A percentile compares a stretch with the other conserved stretches of the same genome.
phyloP scores from a whole-genome alignment of 2,888 invertebrate genomes.

The Noctua comes region DNA sequence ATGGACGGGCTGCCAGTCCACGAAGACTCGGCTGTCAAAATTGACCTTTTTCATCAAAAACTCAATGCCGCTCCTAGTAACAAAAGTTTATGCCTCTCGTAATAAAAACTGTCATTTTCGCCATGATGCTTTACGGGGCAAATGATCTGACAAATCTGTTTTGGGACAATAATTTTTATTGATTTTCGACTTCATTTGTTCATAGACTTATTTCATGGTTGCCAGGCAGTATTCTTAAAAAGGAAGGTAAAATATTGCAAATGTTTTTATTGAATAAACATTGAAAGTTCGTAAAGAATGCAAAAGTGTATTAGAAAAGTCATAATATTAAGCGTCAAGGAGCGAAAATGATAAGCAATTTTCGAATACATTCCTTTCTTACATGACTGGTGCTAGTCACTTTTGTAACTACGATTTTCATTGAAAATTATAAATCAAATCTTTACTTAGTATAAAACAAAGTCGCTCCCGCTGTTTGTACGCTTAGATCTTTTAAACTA shows the following conservation, averaged over 20 bases:
- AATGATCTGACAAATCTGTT: constrained; percentile 4
- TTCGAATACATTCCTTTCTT: no score
- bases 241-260: background rate
- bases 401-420: no score
- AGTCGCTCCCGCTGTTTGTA: no score
- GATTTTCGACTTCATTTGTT: background rate
- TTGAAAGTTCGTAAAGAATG: no score
- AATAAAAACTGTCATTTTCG: constrained; percentile 45
- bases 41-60: constrained; percentile 51
- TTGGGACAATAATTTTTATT: background rate
- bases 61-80: constrained; percentile 43
- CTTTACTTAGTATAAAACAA: no score
- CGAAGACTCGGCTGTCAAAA: constrained; percentile 28
- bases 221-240: background rate
- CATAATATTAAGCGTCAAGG: no score
- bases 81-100: constrained; percentile 52
- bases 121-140: background rate
- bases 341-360: no score
- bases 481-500: no score
- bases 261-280: background rate
- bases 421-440: no score
- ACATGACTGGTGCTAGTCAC: no score
- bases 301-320: no score
- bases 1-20: constrained; percentile 27
- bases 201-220: background rate